phyloP scores from a whole-genome alignment of 2,888 invertebrate genomes.

The Pycnomerus fuliginosus region DNA sequence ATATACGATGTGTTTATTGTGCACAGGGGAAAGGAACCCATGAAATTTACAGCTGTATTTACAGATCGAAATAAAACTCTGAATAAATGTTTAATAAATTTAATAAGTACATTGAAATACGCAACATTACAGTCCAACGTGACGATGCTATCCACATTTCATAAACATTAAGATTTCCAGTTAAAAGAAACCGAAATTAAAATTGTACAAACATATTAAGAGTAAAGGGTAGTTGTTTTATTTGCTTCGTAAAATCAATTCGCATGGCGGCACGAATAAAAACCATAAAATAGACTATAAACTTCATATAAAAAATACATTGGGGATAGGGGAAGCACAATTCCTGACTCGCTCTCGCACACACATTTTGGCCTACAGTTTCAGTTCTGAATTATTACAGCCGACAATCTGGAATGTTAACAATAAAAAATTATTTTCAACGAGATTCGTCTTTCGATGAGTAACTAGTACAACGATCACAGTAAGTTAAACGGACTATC shows the following conservation, averaged over 20 bases:
- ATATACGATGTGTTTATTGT: too few relatives aligned
- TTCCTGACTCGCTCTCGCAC: background rate
- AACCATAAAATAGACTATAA: conserved; percentile 10
- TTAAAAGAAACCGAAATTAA: too few relatives aligned
- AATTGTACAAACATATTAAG: too few relatives aligned
- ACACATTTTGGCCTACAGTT: conserved; percentile 9
- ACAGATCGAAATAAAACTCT: too few relatives aligned
- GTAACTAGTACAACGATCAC: conserved; percentile 4
- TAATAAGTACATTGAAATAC: too few relatives aligned
- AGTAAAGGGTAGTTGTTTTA: too few relatives aligned
- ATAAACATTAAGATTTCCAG: too few relatives aligned
- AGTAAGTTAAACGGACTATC: conserved; percentile 23
- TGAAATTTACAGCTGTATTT: too few relatives aligned
- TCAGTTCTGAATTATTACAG: conserved; percentile 13
- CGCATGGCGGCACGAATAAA: conserved; percentile 6
- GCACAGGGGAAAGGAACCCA: too few relatives aligned
- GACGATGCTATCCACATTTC: too few relatives aligned
- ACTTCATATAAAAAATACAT: conserved; percentile 12
- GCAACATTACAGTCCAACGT: too few relatives aligned
- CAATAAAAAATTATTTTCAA: conserved; percentile 9
- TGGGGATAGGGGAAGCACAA: conserved; percentile 11
- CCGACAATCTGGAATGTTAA: conserved; percentile 20
- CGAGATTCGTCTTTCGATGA: conserved; percentile 4
- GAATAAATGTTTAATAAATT: too few relatives aligned
- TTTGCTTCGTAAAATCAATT: conserved; percentile 13